Evolutionary conservation across 2,113 vertebrate species (phyloP), one percentile per base, ranked within the genome.

Genomic region (Chlorodrepanis virens): DNA sequence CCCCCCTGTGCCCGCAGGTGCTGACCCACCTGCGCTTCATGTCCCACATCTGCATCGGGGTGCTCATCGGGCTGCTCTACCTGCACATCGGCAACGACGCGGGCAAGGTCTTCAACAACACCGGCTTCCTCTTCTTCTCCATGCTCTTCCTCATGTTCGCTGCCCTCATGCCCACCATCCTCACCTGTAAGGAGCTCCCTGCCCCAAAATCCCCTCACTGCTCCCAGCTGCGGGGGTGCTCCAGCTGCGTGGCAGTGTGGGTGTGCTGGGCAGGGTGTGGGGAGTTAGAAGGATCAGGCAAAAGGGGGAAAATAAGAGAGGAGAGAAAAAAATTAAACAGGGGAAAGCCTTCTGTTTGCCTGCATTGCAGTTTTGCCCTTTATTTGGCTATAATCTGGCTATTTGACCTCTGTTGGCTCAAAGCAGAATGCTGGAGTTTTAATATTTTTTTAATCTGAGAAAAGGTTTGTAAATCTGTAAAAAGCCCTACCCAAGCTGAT

Each of bases 71-170:
- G 69, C 97, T 99, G 82, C 99, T 99, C 83, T 99, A 99, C 98
- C 98, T 99, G 92, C 99, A 99, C 95, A 99, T 99, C 3, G 99
- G 99, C 37, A 98, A 99, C 0, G 99, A 99, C 9, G 99, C 99
- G 64, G 99, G 98, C 98, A 99, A 99, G 92, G 99, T 99, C 95
- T 99, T 99, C 98, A 99, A 99, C 98, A 99, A 99, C 98, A 99
- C 99, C 0, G 99, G 99, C 90, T 99, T 99, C 96, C 99, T 99
- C 96, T 99, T 99, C 98, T 99, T 99, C 98, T 99, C 99, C 97
- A 99, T 99, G 99, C 98, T 99, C 45, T 99, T 99, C 98, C 98
- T 99, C 91, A 99, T 99, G 99, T 99, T 99, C 14, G 99, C 99
- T 0, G 99, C 99, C 5, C 98, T 99, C 83, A 99, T 99, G 99